Percentiles rank a stretch among this genome's conserved stretches.
These are phyloP conservation scores for Harpagifer antarcticus DNA, from an alignment of 2,797 vertebrate species.

Conservation along the genomic window DNA sequence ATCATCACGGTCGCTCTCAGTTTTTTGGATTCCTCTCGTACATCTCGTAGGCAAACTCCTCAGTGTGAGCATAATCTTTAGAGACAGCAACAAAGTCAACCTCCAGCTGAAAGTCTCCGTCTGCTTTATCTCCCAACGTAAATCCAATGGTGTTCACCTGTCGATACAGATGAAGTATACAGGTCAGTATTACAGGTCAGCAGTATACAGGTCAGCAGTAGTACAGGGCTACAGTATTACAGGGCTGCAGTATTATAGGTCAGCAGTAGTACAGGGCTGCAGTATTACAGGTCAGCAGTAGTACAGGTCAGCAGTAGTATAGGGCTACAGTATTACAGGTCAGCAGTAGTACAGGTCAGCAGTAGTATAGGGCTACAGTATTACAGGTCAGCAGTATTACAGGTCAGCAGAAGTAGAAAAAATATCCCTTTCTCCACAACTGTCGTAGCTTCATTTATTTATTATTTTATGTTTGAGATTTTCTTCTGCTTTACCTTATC, in stretches of 20 bases:
- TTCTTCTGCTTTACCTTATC: constrained; percentile 87
- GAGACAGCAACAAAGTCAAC: constrained; percentile 93
- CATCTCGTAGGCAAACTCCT: constrained; percentile 93
- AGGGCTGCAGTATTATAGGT: too few species aligned
- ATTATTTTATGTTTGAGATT: neutral
- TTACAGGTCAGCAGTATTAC: too few species aligned
- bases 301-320: neutral
- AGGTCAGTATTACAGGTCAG: too few species aligned
- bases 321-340: too few species aligned
- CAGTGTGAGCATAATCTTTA: constrained; percentile 89
- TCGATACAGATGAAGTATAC: constrained; percentile 13
- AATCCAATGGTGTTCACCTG: constrained; percentile 93
- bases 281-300: too few species aligned
- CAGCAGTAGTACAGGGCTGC: neutral
- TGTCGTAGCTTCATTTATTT: neutral
- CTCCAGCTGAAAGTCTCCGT: constrained; percentile 95
- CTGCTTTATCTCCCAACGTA: constrained; percentile 92
- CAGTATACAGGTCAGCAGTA: neutral
- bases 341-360: too few species aligned
- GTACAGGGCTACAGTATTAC: neutral
- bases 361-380: neutral
- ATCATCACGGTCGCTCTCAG: neutral
- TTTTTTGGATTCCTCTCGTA: constrained; percentile 86
- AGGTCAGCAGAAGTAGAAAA: neutral
- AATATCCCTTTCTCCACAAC: too few species aligned